Percentiles rank a stretch among this genome's conserved stretches.
Conservation (phyloP, 1,140 invertebrate species). For the Ganaspis sp. region DNA sequence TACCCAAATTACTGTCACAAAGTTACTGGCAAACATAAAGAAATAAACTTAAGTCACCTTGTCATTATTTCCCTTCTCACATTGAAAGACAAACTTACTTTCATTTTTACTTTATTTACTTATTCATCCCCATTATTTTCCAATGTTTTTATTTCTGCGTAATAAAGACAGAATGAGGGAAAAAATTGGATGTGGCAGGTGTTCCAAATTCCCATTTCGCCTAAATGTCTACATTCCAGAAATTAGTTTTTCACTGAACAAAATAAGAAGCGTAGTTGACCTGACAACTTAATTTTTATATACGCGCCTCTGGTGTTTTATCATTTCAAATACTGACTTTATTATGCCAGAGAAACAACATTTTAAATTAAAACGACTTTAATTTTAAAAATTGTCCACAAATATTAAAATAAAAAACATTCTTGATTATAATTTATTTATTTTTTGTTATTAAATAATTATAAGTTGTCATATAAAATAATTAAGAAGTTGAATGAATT, state of each 20-base stretch:
- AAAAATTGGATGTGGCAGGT: not conserved
- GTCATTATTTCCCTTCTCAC: not conserved
- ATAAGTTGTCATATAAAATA: too few relatives aligned
- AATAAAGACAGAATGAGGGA: not conserved
- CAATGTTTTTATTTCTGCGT: not conserved
- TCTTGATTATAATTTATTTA: too few relatives aligned
- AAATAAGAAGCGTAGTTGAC: not conserved
- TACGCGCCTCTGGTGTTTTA: not conserved
- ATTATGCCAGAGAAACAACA: too few relatives aligned
- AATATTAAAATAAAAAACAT: too few relatives aligned
- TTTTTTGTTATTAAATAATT: too few relatives aligned
- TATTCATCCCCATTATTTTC: not conserved
- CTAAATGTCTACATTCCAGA: not conserved
- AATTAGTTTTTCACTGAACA: not conserved
- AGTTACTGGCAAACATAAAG: not conserved
- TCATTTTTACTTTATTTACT: not conserved
- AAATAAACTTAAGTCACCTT: not conserved
- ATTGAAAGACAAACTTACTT: not conserved
- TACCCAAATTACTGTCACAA: not conserved
- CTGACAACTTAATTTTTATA: slow-evolving; percentile 1
- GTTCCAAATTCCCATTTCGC: not conserved
- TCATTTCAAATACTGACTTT: too few relatives aligned
- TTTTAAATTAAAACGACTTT: too few relatives aligned
- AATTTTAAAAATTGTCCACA: too few relatives aligned
- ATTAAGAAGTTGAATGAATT: too few relatives aligned